Conservation (phyloP, 2,797 vertebrate species). For the Phalanger gymnotis region DNA sequence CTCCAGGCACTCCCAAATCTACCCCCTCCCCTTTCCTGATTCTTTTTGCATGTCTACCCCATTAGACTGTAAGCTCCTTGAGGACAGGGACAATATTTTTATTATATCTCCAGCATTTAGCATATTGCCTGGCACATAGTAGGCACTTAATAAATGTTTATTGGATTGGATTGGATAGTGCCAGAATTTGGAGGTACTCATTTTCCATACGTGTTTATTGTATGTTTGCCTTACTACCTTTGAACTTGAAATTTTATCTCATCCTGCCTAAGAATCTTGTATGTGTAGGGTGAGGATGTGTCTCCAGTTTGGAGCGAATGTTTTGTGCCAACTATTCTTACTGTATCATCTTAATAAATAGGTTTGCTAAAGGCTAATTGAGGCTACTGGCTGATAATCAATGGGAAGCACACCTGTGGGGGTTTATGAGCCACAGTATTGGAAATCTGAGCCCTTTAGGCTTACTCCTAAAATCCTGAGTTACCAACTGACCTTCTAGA, state of each 20-base stretch:
- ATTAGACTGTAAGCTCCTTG: not conserved
- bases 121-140: not conserved
- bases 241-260: not conserved
- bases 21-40: not conserved
- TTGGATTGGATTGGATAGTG: not conserved
- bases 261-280: not conserved
- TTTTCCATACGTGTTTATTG: not conserved
- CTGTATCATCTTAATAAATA: not conserved
- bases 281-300: not conserved
- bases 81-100: not conserved
- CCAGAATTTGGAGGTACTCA: not conserved
- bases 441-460: not conserved
- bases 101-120: not conserved
- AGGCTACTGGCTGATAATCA: not conserved
- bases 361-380: not conserved
- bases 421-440: not conserved
- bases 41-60: not conserved
- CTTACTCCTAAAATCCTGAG: not conserved
- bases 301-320: not conserved
- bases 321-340: not conserved
- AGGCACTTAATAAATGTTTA: not conserved
- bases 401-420: not conserved
- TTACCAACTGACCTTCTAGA: not conserved
- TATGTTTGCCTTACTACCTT: not conserved
- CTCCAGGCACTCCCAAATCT: not conserved